Conservation (phyloP, 2,113 vertebrate species). For the Lutjanus erythropterus region DNA sequence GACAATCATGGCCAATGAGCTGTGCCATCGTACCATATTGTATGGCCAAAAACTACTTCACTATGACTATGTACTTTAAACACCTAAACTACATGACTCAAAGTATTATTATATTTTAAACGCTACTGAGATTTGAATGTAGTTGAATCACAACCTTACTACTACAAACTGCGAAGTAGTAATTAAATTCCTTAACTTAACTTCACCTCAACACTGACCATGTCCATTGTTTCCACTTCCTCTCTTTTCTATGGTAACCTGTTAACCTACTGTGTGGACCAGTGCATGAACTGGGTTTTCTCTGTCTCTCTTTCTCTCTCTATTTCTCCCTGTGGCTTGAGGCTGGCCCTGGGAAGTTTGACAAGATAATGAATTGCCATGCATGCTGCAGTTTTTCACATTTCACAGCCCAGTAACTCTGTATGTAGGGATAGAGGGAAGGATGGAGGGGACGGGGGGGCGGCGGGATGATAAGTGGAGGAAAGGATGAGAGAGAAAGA, state of each 20-base stretch:
- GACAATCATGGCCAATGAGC: no score
- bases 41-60: no score
- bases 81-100: no score
- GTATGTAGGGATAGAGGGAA: slow-evolving; percentile 42
- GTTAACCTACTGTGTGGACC: slow-evolving; percentile 51
- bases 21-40: no score
- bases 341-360: slow-evolving; percentile 78
- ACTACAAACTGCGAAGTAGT: no score
- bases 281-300: slow-evolving; percentile 21
- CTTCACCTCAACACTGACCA: no score
- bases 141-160: no score
- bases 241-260: slow-evolving; percentile 40
- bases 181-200: no score
- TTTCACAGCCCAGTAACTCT: slow-evolving; percentile 83
- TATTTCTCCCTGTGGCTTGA: slow-evolving; percentile 29
- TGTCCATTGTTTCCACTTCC: neutral
- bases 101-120: no score
- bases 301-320: slow-evolving; percentile 4
- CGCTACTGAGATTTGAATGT: no score
- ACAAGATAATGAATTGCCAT: slow-evolving; percentile 85
- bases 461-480: slow-evolving; percentile 1
- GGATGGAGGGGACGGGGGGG: neutral
- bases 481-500: slow-evolving; percentile 19
- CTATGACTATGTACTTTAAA: no score
- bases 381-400: slow-evolving; percentile 83